Percentiles rank a stretch among this genome's conserved stretches.
phyloP scores from a whole-genome alignment of 2,797 vertebrate species.

The Gephyroberyx darwinii region DNA sequence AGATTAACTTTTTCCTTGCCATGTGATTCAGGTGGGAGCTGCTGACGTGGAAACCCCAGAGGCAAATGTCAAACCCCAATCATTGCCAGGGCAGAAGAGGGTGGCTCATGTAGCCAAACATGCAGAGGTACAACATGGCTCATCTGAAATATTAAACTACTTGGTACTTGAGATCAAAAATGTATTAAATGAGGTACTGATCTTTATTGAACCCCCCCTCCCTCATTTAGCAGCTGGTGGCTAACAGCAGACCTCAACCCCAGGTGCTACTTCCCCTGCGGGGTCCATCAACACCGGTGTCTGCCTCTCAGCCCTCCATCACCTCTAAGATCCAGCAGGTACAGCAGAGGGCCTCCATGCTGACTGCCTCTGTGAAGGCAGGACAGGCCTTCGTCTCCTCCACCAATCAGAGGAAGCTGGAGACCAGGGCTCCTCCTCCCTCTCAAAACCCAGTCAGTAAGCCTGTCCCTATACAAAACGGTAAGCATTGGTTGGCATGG shows the following conservation, averaged over 20 bases:
- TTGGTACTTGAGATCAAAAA: too few species aligned
- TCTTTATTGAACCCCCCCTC: not conserved
- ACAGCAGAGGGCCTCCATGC: conserved; percentile 65
- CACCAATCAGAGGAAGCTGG: conserved; percentile 58
- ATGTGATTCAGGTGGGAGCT: conserved; percentile 53
- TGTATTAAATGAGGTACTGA: not conserved
- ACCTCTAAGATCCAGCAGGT: conserved; percentile 56
- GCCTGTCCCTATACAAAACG: conserved; percentile 51
- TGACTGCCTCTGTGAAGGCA: conserved; percentile 67
- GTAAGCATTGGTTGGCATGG: conserved; percentile 59
- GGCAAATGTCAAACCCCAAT: conserved; percentile 44
- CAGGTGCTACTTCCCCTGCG: conserved; percentile 73
- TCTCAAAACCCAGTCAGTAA: conserved; percentile 30
- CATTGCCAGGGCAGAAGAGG: conserved; percentile 70
- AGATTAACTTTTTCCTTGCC: not conserved
- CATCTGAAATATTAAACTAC: too few species aligned
- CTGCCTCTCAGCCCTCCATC: conserved; percentile 21
- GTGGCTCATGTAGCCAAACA: conserved; percentile 76
- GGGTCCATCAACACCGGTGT: conserved; percentile 49
- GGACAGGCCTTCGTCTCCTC: conserved; percentile 72
- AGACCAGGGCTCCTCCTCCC: conserved; percentile 18
- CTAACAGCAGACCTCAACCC: conserved; percentile 68
- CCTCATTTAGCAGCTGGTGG: conserved; percentile 40
- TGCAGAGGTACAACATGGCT: conserved; percentile 68
- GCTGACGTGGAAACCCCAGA: conserved; percentile 39